Percentiles rank a stretch among this genome's conserved stretches.
Evolutionary conservation across 2,797 vertebrate genomes (phyloP).

Genomic region (Phylloscopus collybita): DNA sequence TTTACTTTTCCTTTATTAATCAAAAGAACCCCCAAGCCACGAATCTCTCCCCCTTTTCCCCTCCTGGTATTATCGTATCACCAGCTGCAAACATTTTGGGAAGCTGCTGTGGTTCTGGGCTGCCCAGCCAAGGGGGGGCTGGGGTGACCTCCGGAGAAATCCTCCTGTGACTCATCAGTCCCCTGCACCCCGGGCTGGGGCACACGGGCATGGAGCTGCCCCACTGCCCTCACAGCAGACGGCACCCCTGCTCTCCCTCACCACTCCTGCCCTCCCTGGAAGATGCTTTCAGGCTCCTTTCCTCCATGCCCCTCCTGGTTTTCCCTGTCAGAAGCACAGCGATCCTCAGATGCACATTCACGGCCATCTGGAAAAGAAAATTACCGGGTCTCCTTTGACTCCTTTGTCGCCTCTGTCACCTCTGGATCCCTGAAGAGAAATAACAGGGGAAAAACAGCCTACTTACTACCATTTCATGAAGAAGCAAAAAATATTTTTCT

Average conservation of each 20-base stretch:
- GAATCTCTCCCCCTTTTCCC: neutral
- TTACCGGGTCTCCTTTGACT: slow-evolving; percentile 93
- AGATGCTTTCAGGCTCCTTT: neutral
- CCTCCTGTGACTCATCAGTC: neutral
- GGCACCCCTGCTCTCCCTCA: neutral
- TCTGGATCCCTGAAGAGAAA: slow-evolving; percentile 85
- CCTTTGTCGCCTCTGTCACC: slow-evolving; percentile 90
- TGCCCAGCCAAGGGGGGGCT: neutral
- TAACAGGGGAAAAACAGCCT: neutral
- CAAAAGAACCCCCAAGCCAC: rapidly evolving
- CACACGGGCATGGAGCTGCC: neutral
- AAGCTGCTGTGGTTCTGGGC: neutral
- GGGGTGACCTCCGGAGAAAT: neutral
- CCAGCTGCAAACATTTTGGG: neutral
- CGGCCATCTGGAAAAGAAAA: neutral
- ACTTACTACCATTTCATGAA: neutral
- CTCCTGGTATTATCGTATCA: rapidly evolving
- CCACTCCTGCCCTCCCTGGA: neutral
- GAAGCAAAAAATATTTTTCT: neutral
- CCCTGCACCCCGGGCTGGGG: rapidly evolving
- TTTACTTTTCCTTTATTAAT: neutral
- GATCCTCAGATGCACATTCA: neutral
- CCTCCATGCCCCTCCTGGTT: rapidly evolving
- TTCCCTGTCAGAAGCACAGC: neutral
- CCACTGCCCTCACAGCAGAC: neutral